Base-by-base conservation (phyloP, 2,797 vertebrate species). In the Hephaestus fuliginosus region DNA sequence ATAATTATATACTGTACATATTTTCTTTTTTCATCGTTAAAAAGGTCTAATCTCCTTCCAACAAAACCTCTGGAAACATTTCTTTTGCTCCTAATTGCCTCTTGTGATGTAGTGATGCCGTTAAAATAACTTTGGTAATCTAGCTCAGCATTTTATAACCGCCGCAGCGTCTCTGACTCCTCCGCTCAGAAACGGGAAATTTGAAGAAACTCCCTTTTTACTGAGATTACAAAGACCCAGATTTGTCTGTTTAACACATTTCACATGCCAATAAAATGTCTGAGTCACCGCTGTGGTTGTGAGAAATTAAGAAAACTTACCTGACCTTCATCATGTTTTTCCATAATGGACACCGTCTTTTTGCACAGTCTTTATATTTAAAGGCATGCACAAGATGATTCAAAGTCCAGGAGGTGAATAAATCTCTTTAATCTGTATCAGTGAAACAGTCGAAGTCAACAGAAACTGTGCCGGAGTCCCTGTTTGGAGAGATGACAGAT, bases 151-250 rank as follows among this genome's bases (percentile, higher is more conserved):
- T 41, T 74, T 68, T 17, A 48, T 10, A 56, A 39, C 10, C 53
- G 63, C 49, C 52, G 14, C 12, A 14, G 51, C 33, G 57, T 52
- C 57, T 51, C 22, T 30, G 25, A 39, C 49, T 36, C 56, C 17
- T 46, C 20, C 6, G 10, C 13, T 39, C 11, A 22, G 8, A 55
- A 66, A 60, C 15, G 49, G 44, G 58, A 46, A 13, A 49, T 62
- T 43, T 28, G 25, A 55, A 43, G 20, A 14, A 80, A 73, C 20
- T 57, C 11, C 5, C 28, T 18, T 12, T 70, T 75, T 55, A 43
- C n/a, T 22, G 30, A 70, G 44, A 62, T 84, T 22, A 44, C 43
- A 64, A 20, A 20, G 28, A 82, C 74, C 12, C 33, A 68, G 56
- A 67, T 70, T 18, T 68, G 25, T 52, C 71, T 57, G 53, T 61